phyloP scores from a whole-genome alignment of 2,888 invertebrate genomes.

The Parthenolecanium corni region DNA sequence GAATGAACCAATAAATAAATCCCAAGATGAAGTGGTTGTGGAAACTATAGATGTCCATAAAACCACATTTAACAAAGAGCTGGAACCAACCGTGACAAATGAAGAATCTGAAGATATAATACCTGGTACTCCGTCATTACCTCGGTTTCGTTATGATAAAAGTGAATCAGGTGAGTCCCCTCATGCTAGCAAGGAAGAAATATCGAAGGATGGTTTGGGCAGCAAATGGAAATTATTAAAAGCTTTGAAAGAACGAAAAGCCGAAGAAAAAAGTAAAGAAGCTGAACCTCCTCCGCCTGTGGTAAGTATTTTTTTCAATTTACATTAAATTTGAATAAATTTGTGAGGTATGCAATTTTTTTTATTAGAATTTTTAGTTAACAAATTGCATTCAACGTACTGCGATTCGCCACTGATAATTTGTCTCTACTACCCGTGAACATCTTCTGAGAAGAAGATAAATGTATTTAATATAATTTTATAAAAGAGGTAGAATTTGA shows the following conservation, averaged over 20 bases:
- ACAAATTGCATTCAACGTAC: too few species aligned
- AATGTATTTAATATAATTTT: too few species aligned
- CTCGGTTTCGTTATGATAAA: constrained; percentile 44
- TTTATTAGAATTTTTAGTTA: too few species aligned
- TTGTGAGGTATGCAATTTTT: too few species aligned
- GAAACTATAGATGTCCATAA: constrained; percentile 32
- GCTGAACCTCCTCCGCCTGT: constrained; percentile 41
- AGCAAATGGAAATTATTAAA: constrained; percentile 86
- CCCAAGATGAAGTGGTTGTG: constrained; percentile 54
- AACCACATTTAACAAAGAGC: constrained; percentile 36
- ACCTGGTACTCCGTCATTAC: constrained; percentile 40
- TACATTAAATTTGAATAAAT: too few species aligned
- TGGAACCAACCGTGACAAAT: constrained; percentile 33
- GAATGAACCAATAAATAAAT: constrained; percentile 39
- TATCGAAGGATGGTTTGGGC: constrained; percentile 35
- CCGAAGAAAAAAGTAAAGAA: constrained; percentile 57
- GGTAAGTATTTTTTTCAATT: constrained; percentile 20
- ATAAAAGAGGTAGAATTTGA: too few species aligned
- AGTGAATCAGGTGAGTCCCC: constrained; percentile 31
- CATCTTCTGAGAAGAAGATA: too few species aligned
- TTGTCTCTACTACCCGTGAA: too few species aligned
- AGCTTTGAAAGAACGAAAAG: constrained; percentile 77
- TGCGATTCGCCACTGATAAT: too few species aligned
- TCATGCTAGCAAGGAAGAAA: constrained; percentile 36
- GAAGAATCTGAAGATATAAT: constrained; percentile 30